Percentiles rank a stretch among this genome's conserved stretches.
Conservation (phyloP, 1,140 invertebrate species). For the Ceratoteleas bidentatus region DNA sequence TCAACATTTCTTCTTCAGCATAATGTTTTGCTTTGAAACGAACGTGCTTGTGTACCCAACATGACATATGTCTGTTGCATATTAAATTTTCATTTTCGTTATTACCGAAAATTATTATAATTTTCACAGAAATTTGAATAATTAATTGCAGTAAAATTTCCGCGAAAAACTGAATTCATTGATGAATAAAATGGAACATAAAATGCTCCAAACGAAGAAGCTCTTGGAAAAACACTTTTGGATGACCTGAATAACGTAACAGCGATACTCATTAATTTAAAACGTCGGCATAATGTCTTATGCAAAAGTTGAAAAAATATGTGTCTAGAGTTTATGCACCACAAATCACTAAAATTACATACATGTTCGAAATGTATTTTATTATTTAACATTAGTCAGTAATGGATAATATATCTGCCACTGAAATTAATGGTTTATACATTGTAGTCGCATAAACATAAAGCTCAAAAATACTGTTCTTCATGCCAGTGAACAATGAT, state of each 20-base stretch:
- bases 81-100: too few species aligned
- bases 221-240: conserved; percentile 61
- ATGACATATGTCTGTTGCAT: too few species aligned
- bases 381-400: too few species aligned
- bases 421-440: too few species aligned
- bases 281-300: conserved; percentile 54
- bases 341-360: conserved; percentile 36
- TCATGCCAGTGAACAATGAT: too few species aligned
- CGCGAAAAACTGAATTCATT: conserved; percentile 19
- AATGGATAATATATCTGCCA: too few species aligned
- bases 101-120: too few species aligned
- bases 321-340: conserved; percentile 35
- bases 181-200: conserved; percentile 13
- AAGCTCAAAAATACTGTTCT: too few species aligned
- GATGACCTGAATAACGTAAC: conserved; percentile 57
- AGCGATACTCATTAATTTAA: conserved; percentile 59
- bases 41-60: conserved; percentile 8
- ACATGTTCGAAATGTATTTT: too few species aligned
- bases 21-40: conserved; percentile 3
- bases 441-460: too few species aligned
- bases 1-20: conserved; percentile 18
- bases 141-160: background rate
- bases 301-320: conserved; percentile 55
- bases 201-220: conserved; percentile 41
- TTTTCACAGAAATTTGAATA: background rate